Conservation (phyloP, 2,888 invertebrate genomes). For the Cosmia pyralina region DNA sequence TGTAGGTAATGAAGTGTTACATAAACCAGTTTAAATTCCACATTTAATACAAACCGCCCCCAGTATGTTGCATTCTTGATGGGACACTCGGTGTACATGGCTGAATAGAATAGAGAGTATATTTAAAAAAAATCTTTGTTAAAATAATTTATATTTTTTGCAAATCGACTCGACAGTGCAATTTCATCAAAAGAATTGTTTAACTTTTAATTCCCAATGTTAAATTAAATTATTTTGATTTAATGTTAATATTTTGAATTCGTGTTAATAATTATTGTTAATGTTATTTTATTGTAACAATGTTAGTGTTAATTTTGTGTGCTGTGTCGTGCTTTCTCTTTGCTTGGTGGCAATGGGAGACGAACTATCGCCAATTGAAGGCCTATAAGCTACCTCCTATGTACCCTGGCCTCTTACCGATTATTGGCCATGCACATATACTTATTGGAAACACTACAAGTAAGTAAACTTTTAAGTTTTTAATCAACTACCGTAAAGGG, state of each 20-base stretch:
- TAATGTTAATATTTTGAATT: neutral
- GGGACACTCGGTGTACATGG: neutral
- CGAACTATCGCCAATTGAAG: constrained; percentile 42
- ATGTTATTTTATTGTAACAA: constrained; percentile 8
- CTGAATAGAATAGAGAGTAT: neutral
- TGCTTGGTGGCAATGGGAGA: constrained; percentile 54
- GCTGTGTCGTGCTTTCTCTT: constrained; percentile 47
- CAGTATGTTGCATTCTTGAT: neutral
- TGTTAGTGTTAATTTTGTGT: constrained; percentile 54
- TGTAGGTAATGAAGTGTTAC: no score
- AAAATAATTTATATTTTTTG: neutral
- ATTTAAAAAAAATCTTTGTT: neutral
- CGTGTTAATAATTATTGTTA: neutral
- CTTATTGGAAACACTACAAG: constrained; percentile 68
- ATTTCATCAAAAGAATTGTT: neutral
- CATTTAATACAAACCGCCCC: neutral
- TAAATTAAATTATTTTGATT: neutral
- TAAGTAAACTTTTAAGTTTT: constrained; percentile 61
- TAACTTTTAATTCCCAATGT: neutral
- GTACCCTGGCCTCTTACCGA: constrained; percentile 66
- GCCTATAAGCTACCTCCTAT: constrained; percentile 55
- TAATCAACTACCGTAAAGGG: no score
- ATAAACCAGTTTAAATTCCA: neutral
- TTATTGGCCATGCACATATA: constrained; percentile 71
- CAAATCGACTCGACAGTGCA: neutral